Evolutionary conservation across 2,113 vertebrate genomes (phyloP), one percentile per base, ranked within the genome.

Genomic region (Oenanthe melanoleuca): DNA sequence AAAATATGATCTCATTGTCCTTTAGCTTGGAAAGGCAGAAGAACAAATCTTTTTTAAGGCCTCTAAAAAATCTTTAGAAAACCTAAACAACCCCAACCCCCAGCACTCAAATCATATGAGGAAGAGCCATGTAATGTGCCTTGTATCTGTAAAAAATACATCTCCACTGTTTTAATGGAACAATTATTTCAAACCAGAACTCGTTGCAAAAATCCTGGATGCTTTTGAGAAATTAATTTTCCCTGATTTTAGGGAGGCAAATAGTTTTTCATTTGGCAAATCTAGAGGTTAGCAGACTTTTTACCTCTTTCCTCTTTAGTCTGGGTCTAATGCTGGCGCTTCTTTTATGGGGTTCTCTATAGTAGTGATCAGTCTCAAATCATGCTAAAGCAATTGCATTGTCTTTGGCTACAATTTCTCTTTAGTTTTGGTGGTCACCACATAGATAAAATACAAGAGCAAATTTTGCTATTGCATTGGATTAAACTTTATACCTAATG

Each of bases 71-170:
- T 24, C 6, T 71, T 80, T 28, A 2, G 37, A 42, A 49, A 80
- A 6, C 5, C 12, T 12, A n/a, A 53, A 4, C 3, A 31, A 3
- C 4, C 25, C 22, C 5, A 34, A 37, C 0, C 8, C 40, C 11
- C 12, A 63, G 26, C 18, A 49, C 9, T 25, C 17, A 21, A 80
- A 70, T 42, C 19, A 12, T 53, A 73, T 80, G 31, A 53, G n/a
- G 28, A 77, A 37, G 24, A 84, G 8, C 17, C 24, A 13, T 59
- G 8, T n/a, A 24, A 53, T 20, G 17, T 28, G 34, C 5, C 23
- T 64, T n/a, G 3, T 38, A 44, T 57, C 60, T 71, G 14, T 45
- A n/a, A 74, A 74, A 86, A 29, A 60, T 33, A 33, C 26, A 28
- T 49, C 28, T 42, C 14, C 60, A 7, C 42, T 63, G 13, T n/a